Percentiles rank a stretch among this genome's conserved stretches.
phyloP scores from a whole-genome alignment of 2,113 vertebrate genomes.

The Ceyx cyanopectus region DNA sequence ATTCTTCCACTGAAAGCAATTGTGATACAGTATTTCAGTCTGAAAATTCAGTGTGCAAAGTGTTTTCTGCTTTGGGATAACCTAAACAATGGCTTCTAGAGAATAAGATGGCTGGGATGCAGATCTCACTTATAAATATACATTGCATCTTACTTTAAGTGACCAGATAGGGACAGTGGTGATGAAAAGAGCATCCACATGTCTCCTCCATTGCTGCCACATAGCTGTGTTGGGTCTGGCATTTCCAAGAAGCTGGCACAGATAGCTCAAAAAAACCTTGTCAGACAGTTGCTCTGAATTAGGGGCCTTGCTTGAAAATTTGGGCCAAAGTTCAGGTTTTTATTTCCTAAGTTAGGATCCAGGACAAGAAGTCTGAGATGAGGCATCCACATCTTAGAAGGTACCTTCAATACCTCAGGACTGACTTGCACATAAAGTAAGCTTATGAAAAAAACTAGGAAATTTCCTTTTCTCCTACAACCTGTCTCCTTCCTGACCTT shows the following conservation, averaged over 20 bases:
- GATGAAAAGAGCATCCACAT: background rate
- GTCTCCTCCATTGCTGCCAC: background rate
- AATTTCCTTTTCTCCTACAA: background rate
- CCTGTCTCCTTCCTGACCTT: background rate
- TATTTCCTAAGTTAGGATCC: background rate
- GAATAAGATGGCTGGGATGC: background rate
- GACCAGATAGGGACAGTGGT: background rate
- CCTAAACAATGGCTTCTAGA: background rate
- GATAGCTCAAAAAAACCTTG: background rate
- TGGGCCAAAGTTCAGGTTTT: background rate
- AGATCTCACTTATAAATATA: background rate
- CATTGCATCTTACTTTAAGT: background rate
- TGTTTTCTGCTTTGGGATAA: background rate
- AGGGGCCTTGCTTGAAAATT: background rate
- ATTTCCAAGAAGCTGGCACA: background rate
- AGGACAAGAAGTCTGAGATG: background rate
- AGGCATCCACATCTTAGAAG: background rate
- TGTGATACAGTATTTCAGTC: background rate
- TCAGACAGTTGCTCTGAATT: background rate
- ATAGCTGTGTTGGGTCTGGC: background rate
- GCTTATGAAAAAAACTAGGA: background rate
- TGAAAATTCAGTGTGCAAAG: background rate
- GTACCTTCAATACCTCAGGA: background rate
- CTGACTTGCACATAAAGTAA: background rate
- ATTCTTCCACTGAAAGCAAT: background rate